Evolutionary conservation across 1,140 invertebrate species (phyloP).

Genomic region (Drosophila mayri): DNA sequence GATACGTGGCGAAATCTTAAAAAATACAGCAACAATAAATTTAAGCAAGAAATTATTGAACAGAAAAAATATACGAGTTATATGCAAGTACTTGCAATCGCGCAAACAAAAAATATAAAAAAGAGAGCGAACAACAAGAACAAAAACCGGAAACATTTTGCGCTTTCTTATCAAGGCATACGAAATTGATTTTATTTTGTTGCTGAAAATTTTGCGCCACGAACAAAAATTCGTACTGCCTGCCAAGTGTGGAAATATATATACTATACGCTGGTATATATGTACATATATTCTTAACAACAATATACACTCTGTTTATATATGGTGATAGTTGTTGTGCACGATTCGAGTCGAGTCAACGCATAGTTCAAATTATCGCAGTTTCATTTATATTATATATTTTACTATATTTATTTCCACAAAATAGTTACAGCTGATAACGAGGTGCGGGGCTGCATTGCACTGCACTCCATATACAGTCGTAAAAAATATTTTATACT

Average conservation of each 20-base stretch:
- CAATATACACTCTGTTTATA: conserved; percentile 9
- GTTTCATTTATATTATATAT: conserved; percentile 47
- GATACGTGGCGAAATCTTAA: conserved; percentile 75
- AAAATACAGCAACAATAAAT: conserved; percentile 55
- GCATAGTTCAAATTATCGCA: conserved; percentile 76
- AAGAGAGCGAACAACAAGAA: conserved; percentile 41
- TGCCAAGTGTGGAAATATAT: conserved; percentile 32
- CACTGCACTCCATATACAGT: conserved; percentile 31
- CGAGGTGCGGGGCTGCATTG: conserved; percentile 1
- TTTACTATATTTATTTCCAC: conserved; percentile 48
- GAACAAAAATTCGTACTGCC: conserved; percentile 47
- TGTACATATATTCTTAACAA: conserved; percentile 21
- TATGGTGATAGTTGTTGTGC: conserved; percentile 38
- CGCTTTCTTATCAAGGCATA: conserved; percentile 75
- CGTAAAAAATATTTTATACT: conserved; percentile 30
- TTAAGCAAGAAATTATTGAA: conserved; percentile 81
- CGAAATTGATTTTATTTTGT: conserved; percentile 77
- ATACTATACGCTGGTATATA: conserved; percentile 13
- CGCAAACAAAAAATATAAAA: conserved; percentile 44
- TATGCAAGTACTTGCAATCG: conserved; percentile 52
- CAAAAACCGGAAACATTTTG: conserved; percentile 79
- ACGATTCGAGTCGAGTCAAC: conserved; percentile 39
- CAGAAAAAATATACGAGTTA: conserved; percentile 57
- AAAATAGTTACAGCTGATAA: conserved; percentile 65
- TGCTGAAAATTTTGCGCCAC: conserved; percentile 67